A percentile compares a stretch with the other conserved stretches of the same genome.
Conservation (phyloP, 92 coral and sea anemone species). For the Porites rus region DNA sequence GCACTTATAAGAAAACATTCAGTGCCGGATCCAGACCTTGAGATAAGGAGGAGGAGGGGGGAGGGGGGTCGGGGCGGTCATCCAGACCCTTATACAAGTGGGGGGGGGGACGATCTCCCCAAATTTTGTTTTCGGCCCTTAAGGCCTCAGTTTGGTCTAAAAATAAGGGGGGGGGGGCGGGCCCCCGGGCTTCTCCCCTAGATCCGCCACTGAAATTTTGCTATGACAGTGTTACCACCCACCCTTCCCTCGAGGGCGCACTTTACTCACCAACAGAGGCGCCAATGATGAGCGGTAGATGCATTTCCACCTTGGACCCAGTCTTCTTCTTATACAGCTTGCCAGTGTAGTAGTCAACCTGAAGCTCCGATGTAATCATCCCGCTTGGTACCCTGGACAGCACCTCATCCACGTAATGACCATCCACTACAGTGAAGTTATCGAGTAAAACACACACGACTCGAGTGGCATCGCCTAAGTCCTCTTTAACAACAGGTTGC, state of each 20-base stretch:
- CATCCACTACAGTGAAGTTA: constrained; percentile 69
- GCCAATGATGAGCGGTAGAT: constrained; percentile 78
- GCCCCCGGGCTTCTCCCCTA: too few species aligned
- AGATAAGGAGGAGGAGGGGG: too few species aligned
- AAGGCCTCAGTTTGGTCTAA: too few species aligned
- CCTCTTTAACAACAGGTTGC: constrained; percentile 59
- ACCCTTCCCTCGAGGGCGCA: neutral
- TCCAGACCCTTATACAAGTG: too few species aligned
- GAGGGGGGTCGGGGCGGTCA: too few species aligned
- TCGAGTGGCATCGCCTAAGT: constrained; percentile 59
- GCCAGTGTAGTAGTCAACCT: constrained; percentile 76
- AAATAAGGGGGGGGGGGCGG: too few species aligned
- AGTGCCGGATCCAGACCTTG: too few species aligned
- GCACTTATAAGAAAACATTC: too few species aligned
- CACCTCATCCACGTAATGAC: constrained; percentile 74
- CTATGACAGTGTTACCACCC: neutral
- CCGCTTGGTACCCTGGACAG: constrained; percentile 52
- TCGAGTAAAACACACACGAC: constrained; percentile 81
- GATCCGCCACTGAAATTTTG: too few species aligned
- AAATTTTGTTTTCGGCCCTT: too few species aligned
- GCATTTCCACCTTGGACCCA: constrained; percentile 49
- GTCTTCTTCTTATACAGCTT: constrained; percentile 45
- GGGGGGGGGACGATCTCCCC: too few species aligned
- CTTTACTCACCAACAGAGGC: constrained; percentile 81
- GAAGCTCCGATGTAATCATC: constrained; percentile 65